phyloP scores from a whole-genome alignment of 1,140 invertebrate genomes.

The Aphaenogaster ashmeadi region DNA sequence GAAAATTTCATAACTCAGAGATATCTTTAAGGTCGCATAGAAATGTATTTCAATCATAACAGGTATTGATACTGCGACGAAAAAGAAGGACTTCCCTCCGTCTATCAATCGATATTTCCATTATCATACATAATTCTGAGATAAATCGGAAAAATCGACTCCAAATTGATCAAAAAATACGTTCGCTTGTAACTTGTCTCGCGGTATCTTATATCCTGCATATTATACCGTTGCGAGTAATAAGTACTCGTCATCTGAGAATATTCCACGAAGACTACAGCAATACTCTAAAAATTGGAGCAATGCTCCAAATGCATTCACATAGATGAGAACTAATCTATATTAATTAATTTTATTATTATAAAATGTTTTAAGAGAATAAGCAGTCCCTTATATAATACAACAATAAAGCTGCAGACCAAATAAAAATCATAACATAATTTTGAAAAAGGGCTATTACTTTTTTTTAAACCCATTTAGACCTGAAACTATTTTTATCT shows the following conservation, averaged over 20 bases:
- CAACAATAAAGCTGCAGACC: not conserved
- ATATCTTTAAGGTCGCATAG: not conserved
- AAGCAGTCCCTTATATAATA: not conserved
- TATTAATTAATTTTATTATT: not conserved
- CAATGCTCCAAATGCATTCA: not conserved
- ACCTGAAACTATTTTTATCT: too few relatives aligned
- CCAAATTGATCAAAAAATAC: not conserved
- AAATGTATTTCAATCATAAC: not conserved
- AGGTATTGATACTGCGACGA: not conserved
- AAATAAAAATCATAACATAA: not conserved
- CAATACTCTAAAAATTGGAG: too few relatives aligned
- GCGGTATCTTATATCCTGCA: not conserved
- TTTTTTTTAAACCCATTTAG: not conserved
- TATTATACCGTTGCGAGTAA: not conserved
- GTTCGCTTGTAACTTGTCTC: not conserved
- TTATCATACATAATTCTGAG: not conserved
- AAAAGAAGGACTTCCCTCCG: not conserved
- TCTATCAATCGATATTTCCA: not conserved
- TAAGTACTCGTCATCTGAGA: not conserved
- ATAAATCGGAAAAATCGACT: not conserved
- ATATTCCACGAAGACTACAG: not conserved
- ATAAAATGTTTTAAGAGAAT: not conserved
- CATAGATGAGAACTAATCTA: not conserved
- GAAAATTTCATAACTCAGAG: not conserved
- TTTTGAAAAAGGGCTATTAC: not conserved